Evolutionary conservation across 2,888 invertebrate species (phyloP), one percentile per base, ranked within the genome.

Genomic region (Limnephilus rhombicus): DNA sequence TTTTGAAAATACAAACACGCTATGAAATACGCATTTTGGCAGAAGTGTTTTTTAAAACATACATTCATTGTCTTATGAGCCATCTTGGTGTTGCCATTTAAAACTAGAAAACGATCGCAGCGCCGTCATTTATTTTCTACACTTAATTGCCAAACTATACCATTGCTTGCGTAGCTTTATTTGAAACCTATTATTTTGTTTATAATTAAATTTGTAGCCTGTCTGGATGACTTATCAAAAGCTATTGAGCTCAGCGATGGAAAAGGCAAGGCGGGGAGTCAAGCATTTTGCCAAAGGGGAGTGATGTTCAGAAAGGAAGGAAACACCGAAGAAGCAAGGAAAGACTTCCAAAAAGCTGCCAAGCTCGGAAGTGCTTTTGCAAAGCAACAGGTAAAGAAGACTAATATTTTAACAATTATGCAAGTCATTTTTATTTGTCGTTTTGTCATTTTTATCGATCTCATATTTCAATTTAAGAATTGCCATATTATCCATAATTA

Each of bases 311-410:
- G 98, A 87, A 97, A 98, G 95, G 96, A 96, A 92, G 97, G 98
- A 18, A 95, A 97, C 31, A 96, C 97, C 34, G 97, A 98, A 18
- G 96, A 96, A 7, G 99, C 99, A 0, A 96, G 97, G 93, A 95
- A 95, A 0, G 98, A 98, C 94, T 99, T 99, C 94, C 96, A 97
- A 93, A 96, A 96, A 91, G 98, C 99, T 0, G 98, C 98, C 0
- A 96, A 97, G 94, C 95, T 98, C 88, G 99, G 99, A 34, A 98
- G 98, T 94, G 97, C 97, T 93, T 99, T 99, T 95, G 99, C 99
- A 34, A 98, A 97, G 95, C 97, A 97, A 94, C 98, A 98, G 96
- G 98, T 97, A 88, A 49, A n/a, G 68, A 49, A n/a, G 68, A 68
- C n/a, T 7, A 3, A 68, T 24, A 24, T 24, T 68, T 68, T n/a